Evolutionary conservation across 2,797 vertebrate species (phyloP).

Genomic region (Leptatherina wallacei): DNA sequence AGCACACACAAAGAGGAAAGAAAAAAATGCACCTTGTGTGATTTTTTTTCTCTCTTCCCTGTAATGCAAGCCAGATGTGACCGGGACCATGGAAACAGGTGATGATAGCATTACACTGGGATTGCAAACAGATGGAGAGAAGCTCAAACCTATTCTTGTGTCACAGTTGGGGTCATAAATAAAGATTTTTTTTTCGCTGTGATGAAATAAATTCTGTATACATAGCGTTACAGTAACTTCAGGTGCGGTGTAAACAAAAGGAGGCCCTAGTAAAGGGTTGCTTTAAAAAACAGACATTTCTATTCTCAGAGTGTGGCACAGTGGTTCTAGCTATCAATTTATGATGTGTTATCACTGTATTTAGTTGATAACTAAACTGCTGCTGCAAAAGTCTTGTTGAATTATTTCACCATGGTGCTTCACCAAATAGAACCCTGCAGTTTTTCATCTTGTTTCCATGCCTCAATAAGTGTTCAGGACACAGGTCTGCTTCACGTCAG

Average conservation of each 20-base stretch:
- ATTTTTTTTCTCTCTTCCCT: conserved; percentile 68
- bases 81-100: conserved; percentile 89
- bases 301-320: conserved; percentile 26
- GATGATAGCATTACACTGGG: conserved; percentile 93
- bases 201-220: conserved; percentile 77
- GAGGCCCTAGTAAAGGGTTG: conserved; percentile 24
- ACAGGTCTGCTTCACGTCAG: conserved; percentile 79
- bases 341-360: conserved; percentile 7
- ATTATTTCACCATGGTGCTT: conserved; percentile 12
- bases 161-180: conserved; percentile 84
- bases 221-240: conserved; percentile 58
- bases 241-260: conserved; percentile 62
- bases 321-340: conserved; percentile 14
- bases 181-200: conserved; percentile 71
- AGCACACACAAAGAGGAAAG: conserved; percentile 62
- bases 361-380: conserved; percentile 8
- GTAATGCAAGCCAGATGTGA: conserved; percentile 94
- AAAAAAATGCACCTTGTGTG: conserved; percentile 93
- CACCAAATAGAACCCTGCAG: conserved; percentile 31
- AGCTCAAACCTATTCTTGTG: conserved; percentile 88
- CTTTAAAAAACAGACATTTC: conserved; percentile 15
- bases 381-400: conserved; percentile 19
- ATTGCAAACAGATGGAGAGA: conserved; percentile 90
- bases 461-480: conserved; percentile 47
- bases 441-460: conserved; percentile 39